phyloP scores from a whole-genome alignment of 2,888 invertebrate genomes.

The Volucella inanis region DNA sequence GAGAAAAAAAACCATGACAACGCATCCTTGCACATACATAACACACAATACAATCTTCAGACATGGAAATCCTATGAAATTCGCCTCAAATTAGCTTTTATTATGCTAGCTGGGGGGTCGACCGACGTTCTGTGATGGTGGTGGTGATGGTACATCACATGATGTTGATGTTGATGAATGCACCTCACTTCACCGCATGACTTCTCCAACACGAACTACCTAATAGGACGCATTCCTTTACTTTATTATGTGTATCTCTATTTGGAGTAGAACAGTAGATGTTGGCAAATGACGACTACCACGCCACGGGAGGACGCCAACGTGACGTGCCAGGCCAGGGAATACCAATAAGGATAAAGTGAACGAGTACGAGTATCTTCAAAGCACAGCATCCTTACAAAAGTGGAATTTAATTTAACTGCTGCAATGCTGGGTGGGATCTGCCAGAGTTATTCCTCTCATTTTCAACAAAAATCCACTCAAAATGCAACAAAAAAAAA shows the following conservation, averaged over 20 bases:
- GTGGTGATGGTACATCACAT: no score
- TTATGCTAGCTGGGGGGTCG: constrained; percentile 33
- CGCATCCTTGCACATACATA: constrained; percentile 69
- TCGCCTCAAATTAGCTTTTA: constrained; percentile 68
- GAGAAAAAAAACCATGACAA: constrained; percentile 52
- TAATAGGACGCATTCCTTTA: constrained; percentile 55
- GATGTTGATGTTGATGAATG: constrained; percentile 60
- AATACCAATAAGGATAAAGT: no score
- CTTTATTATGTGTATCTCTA: constrained; percentile 64
- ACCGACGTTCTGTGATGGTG: no score
- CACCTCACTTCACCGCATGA: constrained; percentile 14
- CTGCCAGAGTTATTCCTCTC: no score
- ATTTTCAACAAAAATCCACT: not conserved
- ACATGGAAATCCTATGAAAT: constrained; percentile 34
- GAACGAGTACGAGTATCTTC: no score
- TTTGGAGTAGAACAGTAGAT: constrained; percentile 20
- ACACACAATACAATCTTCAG: constrained; percentile 8
- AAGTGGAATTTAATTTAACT: constrained; percentile 63
- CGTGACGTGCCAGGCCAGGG: no score
- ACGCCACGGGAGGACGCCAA: not conserved
- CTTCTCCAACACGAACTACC: not conserved
- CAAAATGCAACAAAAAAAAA: constrained; percentile 15
- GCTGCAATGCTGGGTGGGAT: constrained; percentile 14
- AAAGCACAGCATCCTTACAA: constrained; percentile 25
- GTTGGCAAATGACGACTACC: not conserved